phyloP scores from a whole-genome alignment of 2,797 vertebrate genomes.

The Scleropages formosus region DNA sequence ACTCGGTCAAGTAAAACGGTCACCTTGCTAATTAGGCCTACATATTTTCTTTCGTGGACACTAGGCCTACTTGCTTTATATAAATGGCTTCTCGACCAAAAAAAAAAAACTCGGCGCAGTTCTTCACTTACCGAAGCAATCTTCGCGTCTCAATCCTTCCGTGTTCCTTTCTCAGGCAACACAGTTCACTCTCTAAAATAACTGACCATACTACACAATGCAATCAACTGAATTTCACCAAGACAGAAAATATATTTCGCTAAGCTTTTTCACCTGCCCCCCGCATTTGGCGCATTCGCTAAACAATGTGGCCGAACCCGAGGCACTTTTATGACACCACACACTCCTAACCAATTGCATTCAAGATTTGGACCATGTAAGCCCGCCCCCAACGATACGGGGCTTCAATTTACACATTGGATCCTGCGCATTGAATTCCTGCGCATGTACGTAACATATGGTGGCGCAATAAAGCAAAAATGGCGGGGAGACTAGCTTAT shows the following conservation, averaged over 20 bases:
- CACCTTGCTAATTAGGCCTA: neutral
- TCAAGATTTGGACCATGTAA: conserved; percentile 8
- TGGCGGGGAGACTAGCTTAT: conserved; percentile 14
- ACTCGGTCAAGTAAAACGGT: neutral
- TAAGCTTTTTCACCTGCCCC: conserved; percentile 21
- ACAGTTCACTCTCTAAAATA: neutral
- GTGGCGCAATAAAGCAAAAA: conserved; percentile 26
- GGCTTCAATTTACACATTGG: conserved; percentile 47
- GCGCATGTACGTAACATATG: conserved; percentile 43
- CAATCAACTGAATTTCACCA: conserved; percentile 4
- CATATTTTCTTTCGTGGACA: neutral
- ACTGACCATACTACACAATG: neutral
- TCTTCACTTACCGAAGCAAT: conserved; percentile 28
- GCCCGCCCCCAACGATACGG: conserved; percentile 47
- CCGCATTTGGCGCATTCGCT: conserved; percentile 37
- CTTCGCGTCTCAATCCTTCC: conserved; percentile 11
- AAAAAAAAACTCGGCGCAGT: conserved; percentile 28
- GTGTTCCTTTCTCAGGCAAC: conserved; percentile 5
- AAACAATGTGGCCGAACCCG: conserved; percentile 51
- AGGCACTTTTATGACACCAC: conserved; percentile 41
- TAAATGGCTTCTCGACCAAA: conserved; percentile 31
- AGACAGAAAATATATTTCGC: conserved; percentile 10
- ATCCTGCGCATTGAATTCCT: conserved; percentile 38
- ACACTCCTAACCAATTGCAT: conserved; percentile 42
- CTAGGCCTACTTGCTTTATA: conserved; percentile 10